Conservation (phyloP, 1,140 invertebrate species). For the Anoplophora glabripennis region DNA sequence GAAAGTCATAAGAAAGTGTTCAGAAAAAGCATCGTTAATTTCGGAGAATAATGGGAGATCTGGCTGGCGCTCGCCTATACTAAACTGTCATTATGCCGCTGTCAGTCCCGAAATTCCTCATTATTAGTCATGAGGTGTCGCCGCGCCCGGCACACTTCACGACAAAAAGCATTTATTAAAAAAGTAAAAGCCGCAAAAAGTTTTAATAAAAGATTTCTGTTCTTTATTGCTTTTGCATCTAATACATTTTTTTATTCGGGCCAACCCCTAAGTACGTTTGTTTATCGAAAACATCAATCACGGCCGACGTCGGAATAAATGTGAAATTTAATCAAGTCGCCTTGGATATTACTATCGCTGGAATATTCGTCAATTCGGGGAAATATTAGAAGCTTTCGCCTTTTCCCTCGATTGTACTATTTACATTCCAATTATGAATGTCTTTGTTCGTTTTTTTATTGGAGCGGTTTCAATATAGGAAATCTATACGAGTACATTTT, state of each 20-base stretch:
- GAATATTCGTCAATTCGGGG: conserved; percentile 8
- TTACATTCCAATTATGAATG: too few species aligned
- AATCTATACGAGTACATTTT: too few species aligned
- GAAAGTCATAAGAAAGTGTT: not conserved
- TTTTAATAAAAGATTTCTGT: conserved; percentile 42
- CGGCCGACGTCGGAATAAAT: conserved; percentile 35
- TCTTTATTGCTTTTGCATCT: conserved; percentile 42
- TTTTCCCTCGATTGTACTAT: too few species aligned
- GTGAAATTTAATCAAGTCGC: conserved; percentile 41
- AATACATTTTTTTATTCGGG: conserved; percentile 35
- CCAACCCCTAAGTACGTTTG: conserved; percentile 31
- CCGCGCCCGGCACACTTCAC: conserved; percentile 9
- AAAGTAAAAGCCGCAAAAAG: conserved; percentile 39
- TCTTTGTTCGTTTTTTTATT: too few species aligned
- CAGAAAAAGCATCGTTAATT: conserved; percentile 19
- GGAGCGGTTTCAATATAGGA: too few species aligned
- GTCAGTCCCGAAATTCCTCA: conserved; percentile 17
- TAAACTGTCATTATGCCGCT: too few species aligned
- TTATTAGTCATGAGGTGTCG: conserved; percentile 34
- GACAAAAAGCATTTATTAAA: conserved; percentile 40
- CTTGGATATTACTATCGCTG: conserved; percentile 12
- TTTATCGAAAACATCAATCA: conserved; percentile 43
- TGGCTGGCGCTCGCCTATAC: too few species aligned
- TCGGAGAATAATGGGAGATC: conserved; percentile 3
- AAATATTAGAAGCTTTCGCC: not conserved